phyloP scores from a whole-genome alignment of 2,888 invertebrate genomes.

The Theodoxus fluviatilis region DNA sequence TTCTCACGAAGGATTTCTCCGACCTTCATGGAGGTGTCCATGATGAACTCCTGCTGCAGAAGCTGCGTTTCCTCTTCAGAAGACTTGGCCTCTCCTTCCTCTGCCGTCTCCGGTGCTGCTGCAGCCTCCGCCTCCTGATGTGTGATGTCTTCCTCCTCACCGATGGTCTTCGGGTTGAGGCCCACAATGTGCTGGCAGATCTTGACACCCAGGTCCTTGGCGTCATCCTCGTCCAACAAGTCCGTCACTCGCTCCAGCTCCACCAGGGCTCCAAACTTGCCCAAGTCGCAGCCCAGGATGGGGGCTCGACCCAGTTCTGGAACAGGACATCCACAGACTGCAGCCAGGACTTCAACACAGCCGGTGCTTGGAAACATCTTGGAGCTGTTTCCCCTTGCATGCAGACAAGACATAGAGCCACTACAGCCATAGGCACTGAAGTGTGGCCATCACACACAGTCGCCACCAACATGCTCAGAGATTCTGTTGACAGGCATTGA shows the following conservation, averaged over 20 bases:
- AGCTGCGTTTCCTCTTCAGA: slow-evolving; percentile 83
- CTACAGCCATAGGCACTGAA: too few relatives aligned
- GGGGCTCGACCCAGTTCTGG: too few relatives aligned
- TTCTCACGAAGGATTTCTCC: slow-evolving; percentile 75
- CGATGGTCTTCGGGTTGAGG: slow-evolving; percentile 63
- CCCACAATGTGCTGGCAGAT: slow-evolving; percentile 90
- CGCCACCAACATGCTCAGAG: too few relatives aligned
- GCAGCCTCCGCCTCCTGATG: slow-evolving; percentile 18
- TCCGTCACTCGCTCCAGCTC: slow-evolving; percentile 70
- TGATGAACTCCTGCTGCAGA: slow-evolving; percentile 85
- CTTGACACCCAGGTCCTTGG: slow-evolving; percentile 79
- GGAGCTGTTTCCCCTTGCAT: too few relatives aligned
- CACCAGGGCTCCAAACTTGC: slow-evolving; percentile 86
- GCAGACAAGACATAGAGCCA: too few relatives aligned
- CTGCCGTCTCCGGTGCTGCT: slow-evolving; percentile 34
- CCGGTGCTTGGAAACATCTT: too few relatives aligned
- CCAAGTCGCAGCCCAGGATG: too few relatives aligned
- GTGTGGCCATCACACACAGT: too few relatives aligned
- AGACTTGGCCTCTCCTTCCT: too few relatives aligned
- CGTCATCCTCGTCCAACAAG: slow-evolving; percentile 46
- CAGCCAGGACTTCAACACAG: too few relatives aligned
- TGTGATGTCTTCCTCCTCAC: slow-evolving; percentile 36
- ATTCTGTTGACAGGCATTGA: too few relatives aligned
- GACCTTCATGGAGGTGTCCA: slow-evolving; percentile 79
- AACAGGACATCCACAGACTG: too few relatives aligned